A percentile compares a stretch with the other conserved stretches of the same genome.
Evolutionary conservation across 2,113 vertebrate genomes (phyloP).

Genomic region (Zapus hudsonius): DNA sequence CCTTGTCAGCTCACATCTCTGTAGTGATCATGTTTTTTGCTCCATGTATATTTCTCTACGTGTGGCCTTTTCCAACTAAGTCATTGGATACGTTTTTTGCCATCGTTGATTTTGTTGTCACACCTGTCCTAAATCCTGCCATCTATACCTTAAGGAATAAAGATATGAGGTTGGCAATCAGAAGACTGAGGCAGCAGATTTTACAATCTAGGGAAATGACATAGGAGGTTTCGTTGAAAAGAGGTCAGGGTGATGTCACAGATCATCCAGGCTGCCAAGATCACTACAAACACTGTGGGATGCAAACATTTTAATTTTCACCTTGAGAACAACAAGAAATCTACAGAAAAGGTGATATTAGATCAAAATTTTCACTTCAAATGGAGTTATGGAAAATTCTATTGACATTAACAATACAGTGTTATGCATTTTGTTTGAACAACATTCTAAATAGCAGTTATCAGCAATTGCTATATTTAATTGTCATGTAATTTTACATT

Average conservation of each 20-base stretch:
- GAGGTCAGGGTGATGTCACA: not conserved
- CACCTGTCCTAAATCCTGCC: constrained; percentile 77
- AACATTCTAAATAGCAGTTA: not conserved
- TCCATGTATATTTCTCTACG: constrained; percentile 75
- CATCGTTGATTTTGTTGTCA: constrained; percentile 76
- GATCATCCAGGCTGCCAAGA: not conserved
- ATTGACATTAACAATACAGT: constrained; percentile 13
- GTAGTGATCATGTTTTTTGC: constrained; percentile 73
- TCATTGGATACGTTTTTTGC: constrained; percentile 76
- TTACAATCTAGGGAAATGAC: constrained; percentile 44
- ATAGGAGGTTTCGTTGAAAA: constrained; percentile 24
- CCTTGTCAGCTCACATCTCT: constrained; percentile 72
- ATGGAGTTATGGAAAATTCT: not conserved
- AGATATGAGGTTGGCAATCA: constrained; percentile 74
- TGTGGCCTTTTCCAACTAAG: constrained; percentile 71
- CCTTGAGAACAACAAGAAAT: not conserved
- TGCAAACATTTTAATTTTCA: not conserved
- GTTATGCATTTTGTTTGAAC: not conserved
- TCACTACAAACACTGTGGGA: not conserved
- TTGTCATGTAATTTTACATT: not conserved
- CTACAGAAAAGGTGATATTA: not conserved
- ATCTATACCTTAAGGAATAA: constrained; percentile 80
- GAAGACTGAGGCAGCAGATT: constrained; percentile 36
- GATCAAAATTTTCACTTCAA: constrained; percentile 33
- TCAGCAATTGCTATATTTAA: not conserved